phyloP scores from a whole-genome alignment of 2,888 invertebrate genomes.

The Amiota mariae region DNA sequence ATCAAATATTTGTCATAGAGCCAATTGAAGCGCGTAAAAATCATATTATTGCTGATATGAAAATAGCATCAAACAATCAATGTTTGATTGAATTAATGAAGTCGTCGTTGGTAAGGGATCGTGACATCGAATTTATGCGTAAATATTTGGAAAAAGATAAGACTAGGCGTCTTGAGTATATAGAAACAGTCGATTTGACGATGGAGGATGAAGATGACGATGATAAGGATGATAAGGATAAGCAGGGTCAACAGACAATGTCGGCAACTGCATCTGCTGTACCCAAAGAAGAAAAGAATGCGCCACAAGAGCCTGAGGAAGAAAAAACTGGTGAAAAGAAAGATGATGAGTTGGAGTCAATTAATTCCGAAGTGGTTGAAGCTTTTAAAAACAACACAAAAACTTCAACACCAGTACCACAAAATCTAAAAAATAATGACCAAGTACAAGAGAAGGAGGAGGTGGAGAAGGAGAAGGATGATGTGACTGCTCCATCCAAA shows the following conservation, averaged over 20 bases:
- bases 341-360: constrained; percentile 8
- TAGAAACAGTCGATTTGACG: constrained; percentile 69
- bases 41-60: constrained; percentile 67
- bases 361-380: constrained; percentile 14
- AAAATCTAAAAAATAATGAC: neutral
- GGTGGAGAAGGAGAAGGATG: neutral
- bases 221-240: too few relatives aligned
- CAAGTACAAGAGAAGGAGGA: constrained; percentile 2
- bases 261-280: constrained; percentile 41
- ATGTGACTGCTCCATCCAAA: neutral
- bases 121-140: constrained; percentile 67
- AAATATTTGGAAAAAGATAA: constrained; percentile 68
- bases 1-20: constrained; percentile 60
- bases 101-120: constrained; percentile 57
- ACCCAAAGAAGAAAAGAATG: constrained; percentile 18
- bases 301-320: constrained; percentile 29
- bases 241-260: constrained; percentile 46
- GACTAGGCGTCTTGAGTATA: constrained; percentile 64
- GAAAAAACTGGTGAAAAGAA: neutral
- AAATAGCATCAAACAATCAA: constrained; percentile 49
- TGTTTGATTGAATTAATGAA: constrained; percentile 63
- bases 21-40: constrained; percentile 66
- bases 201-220: constrained; percentile 67
- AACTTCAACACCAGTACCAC: neutral
- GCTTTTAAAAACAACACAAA: neutral